Base-by-base conservation (phyloP, 2,113 vertebrate genomes). In the Cervus canadensis region DNA sequence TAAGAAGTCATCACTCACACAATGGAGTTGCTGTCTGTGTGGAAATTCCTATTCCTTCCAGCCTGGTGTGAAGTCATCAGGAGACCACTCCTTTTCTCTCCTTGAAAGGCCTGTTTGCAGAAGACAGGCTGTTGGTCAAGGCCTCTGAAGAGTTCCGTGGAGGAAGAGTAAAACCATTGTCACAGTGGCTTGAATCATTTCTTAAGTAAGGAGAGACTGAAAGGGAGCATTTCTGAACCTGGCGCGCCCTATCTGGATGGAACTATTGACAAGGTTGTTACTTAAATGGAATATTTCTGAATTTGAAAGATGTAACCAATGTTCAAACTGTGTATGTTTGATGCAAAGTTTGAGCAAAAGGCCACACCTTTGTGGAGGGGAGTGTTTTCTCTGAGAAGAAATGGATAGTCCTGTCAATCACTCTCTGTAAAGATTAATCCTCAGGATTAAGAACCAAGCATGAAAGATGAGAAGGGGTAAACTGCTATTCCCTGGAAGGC, bases 1-100 rank as follows among this genome's bases (percentile, higher is more conserved):
- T 84, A 59, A 59, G 88, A 57, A 82, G n/a, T 60, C 36, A 54
- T 83, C 48, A 33, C 14, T 88, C 28, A 84, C 67, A 97, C 96
- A 98, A 84, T 81, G 48, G 15, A 15, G 60, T 94, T 94, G 91
- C 97, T 86, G 89, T 54, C 84, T 79, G 9, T 48, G 56, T 94
- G 59, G 89, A 97, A 67, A 89, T 87, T 57, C 90, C 25, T 33
- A 25, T 95, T 89, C 67, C 71, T 87, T 74, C 43, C 36, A 94
- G 88, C 57, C 52, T 40, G 17, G 40, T 52, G 43, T 88, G 67
- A 90, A 71, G 91, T 60, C 40, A 62, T 59, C 36, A 7, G 28
- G 54, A 71, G 40, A 50, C 28, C 19, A 60, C 52, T 54, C 88
- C 52, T 74, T 85, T 30, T 84, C 36, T 8, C 60, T 93, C 36